phyloP scores from a whole-genome alignment of 2,797 vertebrate species.

The Pelochelys cantorii region DNA sequence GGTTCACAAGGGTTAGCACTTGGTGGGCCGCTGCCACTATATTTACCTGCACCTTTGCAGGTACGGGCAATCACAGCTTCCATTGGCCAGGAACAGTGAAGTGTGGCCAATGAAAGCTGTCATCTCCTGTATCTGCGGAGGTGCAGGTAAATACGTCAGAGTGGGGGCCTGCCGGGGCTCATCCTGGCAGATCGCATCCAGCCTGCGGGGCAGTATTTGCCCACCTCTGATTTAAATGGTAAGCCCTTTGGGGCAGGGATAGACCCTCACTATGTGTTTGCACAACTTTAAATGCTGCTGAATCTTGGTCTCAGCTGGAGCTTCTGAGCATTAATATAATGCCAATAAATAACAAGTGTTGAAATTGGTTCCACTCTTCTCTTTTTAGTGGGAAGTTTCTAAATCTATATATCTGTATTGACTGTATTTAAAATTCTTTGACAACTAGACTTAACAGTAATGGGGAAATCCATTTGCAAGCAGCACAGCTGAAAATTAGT shows the following conservation, averaged over 20 bases:
- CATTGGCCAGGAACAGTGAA: too few relatives aligned
- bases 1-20: too few relatives aligned
- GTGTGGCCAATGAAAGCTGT: too few relatives aligned
- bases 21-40: too few relatives aligned
- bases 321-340: background rate
- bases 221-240: background rate
- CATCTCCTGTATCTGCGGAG: too few relatives aligned
- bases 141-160: too few relatives aligned
- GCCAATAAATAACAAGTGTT: background rate
- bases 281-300: background rate
- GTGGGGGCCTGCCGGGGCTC: too few relatives aligned
- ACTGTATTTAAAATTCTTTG: background rate
- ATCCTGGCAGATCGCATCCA: too few relatives aligned
- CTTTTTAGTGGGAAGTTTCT: background rate
- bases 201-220: too few relatives aligned
- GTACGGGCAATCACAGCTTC: too few relatives aligned
- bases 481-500: background rate
- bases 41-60: too few relatives aligned
- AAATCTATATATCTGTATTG: too few relatives aligned
- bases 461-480: constrained; percentile 9
- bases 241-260: background rate
- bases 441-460: background rate
- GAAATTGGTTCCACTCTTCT: background rate
- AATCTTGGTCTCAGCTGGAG: background rate
- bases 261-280: background rate